phyloP scores from a whole-genome alignment of 2,113 vertebrate species.

The Menura novaehollandiae region DNA sequence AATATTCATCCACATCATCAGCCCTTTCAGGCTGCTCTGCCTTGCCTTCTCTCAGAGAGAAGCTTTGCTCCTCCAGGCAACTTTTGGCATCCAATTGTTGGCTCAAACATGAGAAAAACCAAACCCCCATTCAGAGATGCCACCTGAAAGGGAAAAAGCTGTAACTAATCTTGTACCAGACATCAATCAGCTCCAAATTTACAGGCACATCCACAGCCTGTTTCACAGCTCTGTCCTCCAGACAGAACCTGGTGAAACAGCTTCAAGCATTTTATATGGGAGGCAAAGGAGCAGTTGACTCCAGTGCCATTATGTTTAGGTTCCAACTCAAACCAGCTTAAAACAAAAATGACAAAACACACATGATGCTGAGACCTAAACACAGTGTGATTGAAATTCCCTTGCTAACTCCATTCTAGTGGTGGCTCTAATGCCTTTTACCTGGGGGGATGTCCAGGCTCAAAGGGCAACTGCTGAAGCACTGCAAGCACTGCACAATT shows the following conservation, averaged over 20 bases:
- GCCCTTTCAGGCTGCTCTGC: background rate
- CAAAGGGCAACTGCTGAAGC: background rate
- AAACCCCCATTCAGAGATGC: fast-evolving
- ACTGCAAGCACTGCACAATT: background rate
- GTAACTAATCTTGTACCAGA: fast-evolving
- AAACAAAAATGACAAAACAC: too few species aligned
- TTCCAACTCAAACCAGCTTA: background rate
- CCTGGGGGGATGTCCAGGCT: background rate
- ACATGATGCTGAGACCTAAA: fast-evolving
- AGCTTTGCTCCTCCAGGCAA: background rate
- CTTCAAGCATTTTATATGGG: fast-evolving
- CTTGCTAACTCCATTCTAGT: background rate
- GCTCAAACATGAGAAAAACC: background rate
- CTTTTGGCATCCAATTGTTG: background rate
- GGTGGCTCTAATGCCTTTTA: background rate
- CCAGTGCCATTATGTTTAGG: fast-evolving
- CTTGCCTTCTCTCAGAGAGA: background rate
- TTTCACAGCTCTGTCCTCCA: background rate
- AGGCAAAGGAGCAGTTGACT: background rate
- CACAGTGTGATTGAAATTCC: fast-evolving
- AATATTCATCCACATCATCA: background rate
- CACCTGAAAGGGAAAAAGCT: background rate
- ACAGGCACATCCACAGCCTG: fast-evolving
- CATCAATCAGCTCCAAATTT: background rate
- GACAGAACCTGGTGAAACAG: background rate